Percentiles rank a stretch among this genome's conserved stretches.
These are phyloP conservation scores for Muscicapa adusta DNA, from an alignment of 2,113 vertebrate genomes.

Conservation along the genomic window DNA sequence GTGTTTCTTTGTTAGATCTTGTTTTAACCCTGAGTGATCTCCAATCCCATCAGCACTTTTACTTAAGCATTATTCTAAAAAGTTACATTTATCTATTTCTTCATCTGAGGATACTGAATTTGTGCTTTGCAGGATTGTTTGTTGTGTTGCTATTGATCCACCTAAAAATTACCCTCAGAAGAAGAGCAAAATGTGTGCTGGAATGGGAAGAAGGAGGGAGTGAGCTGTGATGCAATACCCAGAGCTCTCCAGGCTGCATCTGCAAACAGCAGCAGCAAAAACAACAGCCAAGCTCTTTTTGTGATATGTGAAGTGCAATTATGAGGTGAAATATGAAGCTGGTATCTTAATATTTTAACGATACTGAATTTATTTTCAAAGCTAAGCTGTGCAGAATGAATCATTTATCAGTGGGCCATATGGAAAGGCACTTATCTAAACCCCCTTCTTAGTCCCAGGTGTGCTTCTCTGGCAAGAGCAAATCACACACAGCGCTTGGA, in stretches of 20 bases:
- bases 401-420: conserved; percentile 69
- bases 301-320: conserved; percentile 61
- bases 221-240: conserved; percentile 26
- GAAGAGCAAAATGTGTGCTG: conserved; percentile 14
- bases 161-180: neutral
- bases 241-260: conserved; percentile 28
- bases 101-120: neutral
- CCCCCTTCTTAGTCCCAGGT: conserved; percentile 61
- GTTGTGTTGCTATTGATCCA: neutral
- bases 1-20: neutral
- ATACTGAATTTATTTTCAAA: conserved; percentile 66
- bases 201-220: neutral
- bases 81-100: neutral
- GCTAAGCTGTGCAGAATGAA: conserved; percentile 61
- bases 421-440: conserved; percentile 71
- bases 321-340: conserved; percentile 52
- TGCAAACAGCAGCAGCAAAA: conserved; percentile 33
- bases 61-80: neutral
- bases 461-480: conserved; percentile 64
- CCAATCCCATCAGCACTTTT: neutral
- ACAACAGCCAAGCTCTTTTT: neutral
- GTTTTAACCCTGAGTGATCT: neutral
- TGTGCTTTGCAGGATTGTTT: neutral
- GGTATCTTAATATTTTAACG: conserved; percentile 66
- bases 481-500: conserved; percentile 63